Conservation (phyloP, 2,113 vertebrate species). For the Calypte anna region DNA sequence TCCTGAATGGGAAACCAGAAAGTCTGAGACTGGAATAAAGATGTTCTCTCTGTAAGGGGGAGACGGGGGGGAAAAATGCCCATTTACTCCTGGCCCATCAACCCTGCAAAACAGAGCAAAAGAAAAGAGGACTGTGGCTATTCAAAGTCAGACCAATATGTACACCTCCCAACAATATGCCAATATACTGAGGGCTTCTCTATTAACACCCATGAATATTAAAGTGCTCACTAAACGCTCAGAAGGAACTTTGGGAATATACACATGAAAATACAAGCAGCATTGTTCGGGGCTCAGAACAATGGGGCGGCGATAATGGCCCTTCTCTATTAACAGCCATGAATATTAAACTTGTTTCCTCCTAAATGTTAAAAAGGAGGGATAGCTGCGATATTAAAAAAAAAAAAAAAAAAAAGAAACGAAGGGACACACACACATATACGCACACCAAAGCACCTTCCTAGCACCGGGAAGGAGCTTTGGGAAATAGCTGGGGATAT, state of each 20-base stretch:
- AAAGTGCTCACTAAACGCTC: slow-evolving; percentile 80
- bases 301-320: slow-evolving; percentile 77
- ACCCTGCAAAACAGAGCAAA: slow-evolving; percentile 86
- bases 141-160: slow-evolving; percentile 83
- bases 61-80: slow-evolving; percentile 76
- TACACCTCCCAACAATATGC: slow-evolving; percentile 88
- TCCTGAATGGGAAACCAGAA: slow-evolving; percentile 87
- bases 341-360: slow-evolving; percentile 76
- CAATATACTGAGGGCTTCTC: slow-evolving; percentile 89
- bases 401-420: slow-evolving; percentile 6
- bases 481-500: slow-evolving; percentile 60
- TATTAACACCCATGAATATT: slow-evolving; percentile 98
- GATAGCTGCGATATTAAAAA: slow-evolving; percentile 59
- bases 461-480: slow-evolving; percentile 19
- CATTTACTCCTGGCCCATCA: slow-evolving; percentile 92
- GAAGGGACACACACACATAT: not conserved
- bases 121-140: slow-evolving; percentile 84
- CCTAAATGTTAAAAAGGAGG: slow-evolving; percentile 64
- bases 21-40: slow-evolving; percentile 91
- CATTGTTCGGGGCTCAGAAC: slow-evolving; percentile 65
- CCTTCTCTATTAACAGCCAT: slow-evolving; percentile 75
- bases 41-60: slow-evolving; percentile 89
- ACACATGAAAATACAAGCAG: slow-evolving; percentile 76
- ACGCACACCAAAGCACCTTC: slow-evolving; percentile 8
- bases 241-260: slow-evolving; percentile 74